These are phyloP conservation scores for Chromis chromis DNA, from an alignment of 2,797 vertebrate genomes.

Conservation along the genomic window DNA sequence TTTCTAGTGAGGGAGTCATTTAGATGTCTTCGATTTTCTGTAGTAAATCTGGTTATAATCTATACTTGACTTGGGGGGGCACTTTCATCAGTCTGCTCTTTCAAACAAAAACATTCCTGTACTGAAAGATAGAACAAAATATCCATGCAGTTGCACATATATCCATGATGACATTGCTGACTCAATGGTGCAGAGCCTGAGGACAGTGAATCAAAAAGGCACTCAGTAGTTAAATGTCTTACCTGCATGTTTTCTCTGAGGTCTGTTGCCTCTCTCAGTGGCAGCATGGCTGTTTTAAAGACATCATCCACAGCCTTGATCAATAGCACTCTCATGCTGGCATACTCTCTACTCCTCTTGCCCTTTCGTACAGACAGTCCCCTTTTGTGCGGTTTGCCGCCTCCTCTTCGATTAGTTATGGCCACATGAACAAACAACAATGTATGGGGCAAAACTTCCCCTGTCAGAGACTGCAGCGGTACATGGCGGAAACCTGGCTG, in stretches of 20 bases:
- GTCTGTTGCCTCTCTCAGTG: constrained; percentile 95
- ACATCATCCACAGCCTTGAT: constrained; percentile 96
- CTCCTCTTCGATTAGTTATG: constrained; percentile 97
- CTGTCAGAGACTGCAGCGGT: constrained; percentile 95
- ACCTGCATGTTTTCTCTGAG: constrained; percentile 99
- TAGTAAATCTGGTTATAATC: constrained; percentile 52
- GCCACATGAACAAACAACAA: constrained; percentile 97
- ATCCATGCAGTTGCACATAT: neutral
- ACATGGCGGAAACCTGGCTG: constrained; percentile 97
- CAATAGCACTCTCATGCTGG: constrained; percentile 93
- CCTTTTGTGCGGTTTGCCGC: constrained; percentile 97
- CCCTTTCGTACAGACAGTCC: constrained; percentile 96
- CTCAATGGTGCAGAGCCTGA: neutral
- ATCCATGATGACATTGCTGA: neutral
- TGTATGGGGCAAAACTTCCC: constrained; percentile 92
- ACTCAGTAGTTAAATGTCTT: constrained; percentile 40
- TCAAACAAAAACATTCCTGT: constrained; percentile 44
- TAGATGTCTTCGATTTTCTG: constrained; percentile 26
- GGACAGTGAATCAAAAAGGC: neutral
- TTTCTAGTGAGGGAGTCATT: constrained; percentile 25
- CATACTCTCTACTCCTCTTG: constrained; percentile 94
- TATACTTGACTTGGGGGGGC: constrained; percentile 37
- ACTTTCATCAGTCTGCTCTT: constrained; percentile 21
- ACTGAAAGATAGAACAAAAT: constrained; percentile 3
- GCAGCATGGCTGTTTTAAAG: constrained; percentile 94